Evolutionary conservation across 2,888 invertebrate species (phyloP).

Genomic region (Cataglyphis albicans): DNA sequence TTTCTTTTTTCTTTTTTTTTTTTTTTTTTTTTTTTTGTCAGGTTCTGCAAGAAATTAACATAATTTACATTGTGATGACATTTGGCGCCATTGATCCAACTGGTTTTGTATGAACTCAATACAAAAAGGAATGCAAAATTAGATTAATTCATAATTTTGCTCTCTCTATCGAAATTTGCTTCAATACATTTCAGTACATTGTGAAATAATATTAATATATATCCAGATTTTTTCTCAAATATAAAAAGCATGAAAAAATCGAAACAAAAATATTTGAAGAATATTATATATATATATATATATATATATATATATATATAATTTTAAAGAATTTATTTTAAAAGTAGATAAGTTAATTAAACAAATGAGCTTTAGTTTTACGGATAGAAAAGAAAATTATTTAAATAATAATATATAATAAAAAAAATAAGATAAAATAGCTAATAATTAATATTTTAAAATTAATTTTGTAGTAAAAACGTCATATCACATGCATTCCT

Average conservation of each 20-base stretch:
- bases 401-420: neutral
- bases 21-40: neutral
- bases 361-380: neutral
- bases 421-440: neutral
- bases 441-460: neutral
- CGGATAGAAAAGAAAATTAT: neutral
- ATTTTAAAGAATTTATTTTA: neutral
- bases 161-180: neutral
- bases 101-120: conserved; percentile 7
- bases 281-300: neutral
- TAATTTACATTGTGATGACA: conserved; percentile 26
- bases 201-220: neutral
- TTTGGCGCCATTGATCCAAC: neutral
- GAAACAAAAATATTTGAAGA: neutral
- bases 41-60: neutral
- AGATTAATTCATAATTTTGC: neutral
- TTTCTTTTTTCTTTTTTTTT: neutral
- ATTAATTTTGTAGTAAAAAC: neutral
- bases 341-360: neutral
- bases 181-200: neutral
- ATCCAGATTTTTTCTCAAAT: neutral
- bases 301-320: neutral
- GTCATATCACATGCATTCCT: neutral
- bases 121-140: conserved; percentile 4
- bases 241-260: neutral